A percentile compares a stretch with the other conserved stretches of the same genome.
Conservation (phyloP, 2,797 vertebrate species). For the Sphenopsis melanotis region DNA sequence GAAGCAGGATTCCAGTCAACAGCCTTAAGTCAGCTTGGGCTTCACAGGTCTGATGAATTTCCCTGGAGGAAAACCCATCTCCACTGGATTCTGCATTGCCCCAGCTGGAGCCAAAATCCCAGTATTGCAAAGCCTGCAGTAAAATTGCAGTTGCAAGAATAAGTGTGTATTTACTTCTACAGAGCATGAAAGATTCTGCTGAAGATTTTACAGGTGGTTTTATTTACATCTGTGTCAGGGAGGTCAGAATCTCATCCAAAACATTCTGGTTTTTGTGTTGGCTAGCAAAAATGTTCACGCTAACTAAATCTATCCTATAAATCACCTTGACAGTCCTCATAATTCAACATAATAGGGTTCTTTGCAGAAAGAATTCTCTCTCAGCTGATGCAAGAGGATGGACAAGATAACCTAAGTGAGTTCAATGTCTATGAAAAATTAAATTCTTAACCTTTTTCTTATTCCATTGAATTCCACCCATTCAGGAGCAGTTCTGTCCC, state of each 20-base stretch:
- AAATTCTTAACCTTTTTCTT: background rate
- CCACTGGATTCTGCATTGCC: background rate
- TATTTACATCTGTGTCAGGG: background rate
- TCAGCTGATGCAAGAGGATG: constrained; percentile 9
- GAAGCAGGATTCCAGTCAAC: background rate
- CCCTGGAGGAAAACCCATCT: background rate
- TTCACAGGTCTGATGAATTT: background rate
- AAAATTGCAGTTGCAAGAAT: background rate
- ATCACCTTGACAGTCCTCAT: constrained; percentile 53
- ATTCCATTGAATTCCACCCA: background rate
- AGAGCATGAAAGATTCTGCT: background rate
- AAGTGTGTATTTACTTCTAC: background rate
- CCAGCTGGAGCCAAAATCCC: background rate
- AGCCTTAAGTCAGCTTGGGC: background rate
- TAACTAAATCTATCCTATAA: constrained; percentile 42
- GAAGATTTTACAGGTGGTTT: background rate
- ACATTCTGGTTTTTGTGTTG: background rate
- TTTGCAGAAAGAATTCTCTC: constrained; percentile 40
- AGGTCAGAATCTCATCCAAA: constrained; percentile 18
- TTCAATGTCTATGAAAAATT: constrained; percentile 18
- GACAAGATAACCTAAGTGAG: constrained; percentile 16
- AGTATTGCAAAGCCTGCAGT: background rate
- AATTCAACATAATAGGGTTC: constrained; percentile 48
- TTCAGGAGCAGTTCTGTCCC: background rate
- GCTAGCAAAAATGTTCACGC: constrained; percentile 23